Evolutionary conservation across 2,113 vertebrate genomes (phyloP).

Genomic region (Bubo bubo): DNA sequence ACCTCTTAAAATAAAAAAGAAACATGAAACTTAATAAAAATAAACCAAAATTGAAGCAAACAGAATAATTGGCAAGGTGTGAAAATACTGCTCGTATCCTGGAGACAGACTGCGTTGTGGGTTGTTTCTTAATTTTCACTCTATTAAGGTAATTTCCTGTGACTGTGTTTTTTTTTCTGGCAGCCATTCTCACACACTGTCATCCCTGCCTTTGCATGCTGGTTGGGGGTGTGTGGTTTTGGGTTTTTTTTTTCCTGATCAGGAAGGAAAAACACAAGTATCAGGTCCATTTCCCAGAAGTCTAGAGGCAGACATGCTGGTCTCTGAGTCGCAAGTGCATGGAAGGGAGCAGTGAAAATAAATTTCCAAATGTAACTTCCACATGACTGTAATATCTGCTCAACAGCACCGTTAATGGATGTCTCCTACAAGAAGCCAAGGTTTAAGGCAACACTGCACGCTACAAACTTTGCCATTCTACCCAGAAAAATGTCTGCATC

Average conservation of each 20-base stretch:
- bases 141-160: constrained; percentile 82
- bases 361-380: not conserved
- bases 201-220: not conserved
- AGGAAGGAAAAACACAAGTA: not conserved
- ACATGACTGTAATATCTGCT: not conserved
- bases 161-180: constrained; percentile 58
- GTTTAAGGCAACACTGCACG: not conserved
- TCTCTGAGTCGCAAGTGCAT: not conserved
- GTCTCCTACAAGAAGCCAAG: not conserved
- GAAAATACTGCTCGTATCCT: constrained; percentile 70
- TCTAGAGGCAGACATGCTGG: not conserved
- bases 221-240: not conserved
- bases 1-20: constrained; percentile 39
- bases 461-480: not conserved
- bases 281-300: not conserved
- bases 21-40: constrained; percentile 60
- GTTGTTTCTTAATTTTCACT: constrained; percentile 81
- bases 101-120: constrained; percentile 63
- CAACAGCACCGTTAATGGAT: not conserved
- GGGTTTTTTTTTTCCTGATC: not conserved
- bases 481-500: not conserved
- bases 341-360: not conserved
- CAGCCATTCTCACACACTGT: constrained; percentile 37
- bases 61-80: constrained; percentile 76
- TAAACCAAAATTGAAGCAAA: constrained; percentile 73